Percentiles rank a stretch among this genome's conserved stretches.
Conservation (phyloP, 1,140 invertebrate genomes). For the Meloidogyne exigua region DNA sequence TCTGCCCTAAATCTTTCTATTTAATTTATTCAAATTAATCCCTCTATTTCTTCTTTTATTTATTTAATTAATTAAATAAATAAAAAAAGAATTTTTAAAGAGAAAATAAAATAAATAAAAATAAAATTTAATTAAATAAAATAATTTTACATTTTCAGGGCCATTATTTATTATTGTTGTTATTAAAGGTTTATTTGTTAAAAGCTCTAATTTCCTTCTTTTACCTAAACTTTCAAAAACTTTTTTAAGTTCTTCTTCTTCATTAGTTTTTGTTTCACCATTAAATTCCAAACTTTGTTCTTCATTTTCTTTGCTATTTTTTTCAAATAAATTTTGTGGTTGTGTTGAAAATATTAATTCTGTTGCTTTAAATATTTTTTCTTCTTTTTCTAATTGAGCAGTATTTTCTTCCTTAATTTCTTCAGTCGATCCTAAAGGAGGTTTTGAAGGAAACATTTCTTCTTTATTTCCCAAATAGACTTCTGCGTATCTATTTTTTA, state of each 20-base stretch:
- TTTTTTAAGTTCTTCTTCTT: not conserved
- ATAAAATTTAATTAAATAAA: not conserved
- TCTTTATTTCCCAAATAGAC: conserved; percentile 26
- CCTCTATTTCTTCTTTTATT: too few species aligned
- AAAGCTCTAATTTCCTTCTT: conserved; percentile 1
- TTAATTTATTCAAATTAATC: too few species aligned
- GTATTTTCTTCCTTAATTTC: not conserved
- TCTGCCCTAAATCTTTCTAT: too few species aligned
- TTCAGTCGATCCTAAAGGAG: not conserved
- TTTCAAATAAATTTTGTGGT: not conserved
- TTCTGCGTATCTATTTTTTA: conserved; percentile 42
- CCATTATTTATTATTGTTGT: conserved; percentile 18
- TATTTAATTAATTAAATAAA: too few species aligned
- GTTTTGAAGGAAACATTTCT: not conserved
- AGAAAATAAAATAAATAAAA: too few species aligned
- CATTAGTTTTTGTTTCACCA: not conserved
- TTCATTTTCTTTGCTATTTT: not conserved
- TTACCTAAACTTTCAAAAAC: conserved; percentile 6
- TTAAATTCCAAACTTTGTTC: not conserved
- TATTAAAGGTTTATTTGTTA: conserved; percentile 9
- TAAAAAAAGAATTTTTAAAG: not conserved
- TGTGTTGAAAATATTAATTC: conserved; percentile 31
- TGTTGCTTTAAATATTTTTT: conserved; percentile 47
- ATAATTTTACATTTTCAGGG: not conserved
- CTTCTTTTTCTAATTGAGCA: conserved; percentile 18